Conservation (phyloP, 2,797 vertebrate genomes). For the Limnodromus scolopaceus region DNA sequence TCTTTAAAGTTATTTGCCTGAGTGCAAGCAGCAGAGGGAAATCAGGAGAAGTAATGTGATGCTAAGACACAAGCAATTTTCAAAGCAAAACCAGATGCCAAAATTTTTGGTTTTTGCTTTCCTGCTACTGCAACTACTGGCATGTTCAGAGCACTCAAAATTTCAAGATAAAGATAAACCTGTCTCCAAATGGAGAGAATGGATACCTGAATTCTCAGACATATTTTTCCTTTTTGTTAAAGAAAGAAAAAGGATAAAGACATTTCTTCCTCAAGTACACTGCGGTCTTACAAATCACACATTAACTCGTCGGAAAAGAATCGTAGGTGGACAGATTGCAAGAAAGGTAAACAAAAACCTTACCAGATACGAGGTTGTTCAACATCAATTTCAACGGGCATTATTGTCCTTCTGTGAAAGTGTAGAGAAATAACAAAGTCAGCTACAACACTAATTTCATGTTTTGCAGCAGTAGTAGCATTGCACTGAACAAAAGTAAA, state of each 20-base stretch:
- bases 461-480: background rate
- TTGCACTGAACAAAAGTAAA: background rate
- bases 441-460: background rate
- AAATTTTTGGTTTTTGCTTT: background rate
- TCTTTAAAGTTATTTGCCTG: background rate
- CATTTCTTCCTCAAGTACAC: constrained; percentile 53
- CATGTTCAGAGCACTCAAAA: background rate
- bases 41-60: background rate
- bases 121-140: background rate
- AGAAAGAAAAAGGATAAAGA: constrained; percentile 77
- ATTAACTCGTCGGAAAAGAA: constrained; percentile 44
- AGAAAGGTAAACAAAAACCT: constrained; percentile 67
- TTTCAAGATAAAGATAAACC: background rate
- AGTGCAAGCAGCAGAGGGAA: background rate
- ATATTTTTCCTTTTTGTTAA: constrained; percentile 64
- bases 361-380: background rate
- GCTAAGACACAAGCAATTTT: background rate
- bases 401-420: background rate
- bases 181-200: background rate
- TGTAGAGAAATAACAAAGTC: background rate
- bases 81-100: background rate
- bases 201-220: background rate
- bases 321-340: constrained; percentile 77
- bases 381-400: background rate
- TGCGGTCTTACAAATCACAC: constrained; percentile 82